A percentile compares a stretch with the other conserved stretches of the same genome.
phyloP scores from a whole-genome alignment of 1,140 invertebrate species.

The Diprion similis region DNA sequence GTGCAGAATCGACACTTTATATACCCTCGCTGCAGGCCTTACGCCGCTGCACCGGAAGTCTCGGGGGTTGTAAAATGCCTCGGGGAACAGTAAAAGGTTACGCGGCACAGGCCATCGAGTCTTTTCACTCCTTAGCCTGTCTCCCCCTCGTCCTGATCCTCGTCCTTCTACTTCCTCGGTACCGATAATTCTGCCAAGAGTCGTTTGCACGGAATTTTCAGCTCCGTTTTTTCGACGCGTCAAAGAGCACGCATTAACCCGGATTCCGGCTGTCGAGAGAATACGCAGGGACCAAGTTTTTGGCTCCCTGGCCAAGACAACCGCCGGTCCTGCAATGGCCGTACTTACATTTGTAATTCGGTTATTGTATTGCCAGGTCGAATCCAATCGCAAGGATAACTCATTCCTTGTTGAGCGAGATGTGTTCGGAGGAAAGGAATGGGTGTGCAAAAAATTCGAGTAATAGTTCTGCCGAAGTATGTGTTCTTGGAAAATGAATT shows the following conservation, averaged over 20 bases:
- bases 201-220: not conserved
- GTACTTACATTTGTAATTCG: too few species aligned
- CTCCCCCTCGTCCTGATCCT: not conserved
- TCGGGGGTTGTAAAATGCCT: too few species aligned
- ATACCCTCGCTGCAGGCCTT: conserved; percentile 8
- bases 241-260: conserved; percentile 1
- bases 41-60: not conserved
- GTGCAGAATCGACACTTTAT: conserved; percentile 13
- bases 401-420: too few species aligned
- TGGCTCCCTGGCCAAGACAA: not conserved
- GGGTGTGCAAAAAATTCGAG: too few species aligned
- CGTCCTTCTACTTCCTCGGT: not conserved
- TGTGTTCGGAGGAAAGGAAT: too few species aligned
- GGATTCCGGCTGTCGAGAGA: not conserved
- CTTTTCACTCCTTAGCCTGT: not conserved
- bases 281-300: not conserved
- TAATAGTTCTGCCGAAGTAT: too few species aligned
- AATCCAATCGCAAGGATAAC: too few species aligned
- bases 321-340: too few species aligned
- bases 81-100: not conserved
- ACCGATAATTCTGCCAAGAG: not conserved
- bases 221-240: not conserved
- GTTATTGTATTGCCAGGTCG: too few species aligned
- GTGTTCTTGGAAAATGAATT: too few species aligned
- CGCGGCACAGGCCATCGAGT: not conserved